Evolutionary conservation across 2,888 invertebrate species (phyloP), one percentile per base, ranked within the genome.

Genomic region (Lasioglossum calceatum): DNA sequence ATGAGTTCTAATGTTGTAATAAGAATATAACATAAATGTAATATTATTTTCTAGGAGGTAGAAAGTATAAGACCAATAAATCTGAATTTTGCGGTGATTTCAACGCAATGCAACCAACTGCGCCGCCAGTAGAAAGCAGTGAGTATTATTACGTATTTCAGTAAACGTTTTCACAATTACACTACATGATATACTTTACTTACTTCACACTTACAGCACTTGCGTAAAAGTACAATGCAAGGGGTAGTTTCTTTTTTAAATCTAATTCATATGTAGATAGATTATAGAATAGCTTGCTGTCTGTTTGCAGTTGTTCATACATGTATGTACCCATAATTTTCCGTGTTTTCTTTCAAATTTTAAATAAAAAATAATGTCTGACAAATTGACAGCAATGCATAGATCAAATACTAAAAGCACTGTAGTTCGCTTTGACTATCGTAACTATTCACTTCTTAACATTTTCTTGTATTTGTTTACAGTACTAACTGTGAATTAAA

Each of bases 41-140:
- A 32, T 44, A n/a, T 7, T 77, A 23, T 67, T 84, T 42, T 47
- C 4, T 39, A 85, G 78, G 82, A 50, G 19, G 19, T 12, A 64
- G 73, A 2, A 75, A 72, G 4, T 27, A 23, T 14, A 58, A 42
- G 19, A 81, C 74, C 27, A 89, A 81, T n/a, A 80, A 85, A 23
- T 77, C 87, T 44, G 87, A 87, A 77, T 87, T 87, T 19, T 84
- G 81, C 77, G 81, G 79, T 58, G 88, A 91, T 47, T 82, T 91
- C 42, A 89, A 89, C 81, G 81, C 75, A 58, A 88, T 87, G 54
- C 88, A 89, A 82, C 93, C 94, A 3, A 93, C 89, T 75, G 94
- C 94, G 16, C 94, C 94, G 10, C 93, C 93, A n/a, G 88, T 89
- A 54, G 94, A 93, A 84, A 91, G 88, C 80, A 92, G 93, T 94